Conservation (phyloP, 1,140 invertebrate genomes). For the Drosophila nikananu region DNA sequence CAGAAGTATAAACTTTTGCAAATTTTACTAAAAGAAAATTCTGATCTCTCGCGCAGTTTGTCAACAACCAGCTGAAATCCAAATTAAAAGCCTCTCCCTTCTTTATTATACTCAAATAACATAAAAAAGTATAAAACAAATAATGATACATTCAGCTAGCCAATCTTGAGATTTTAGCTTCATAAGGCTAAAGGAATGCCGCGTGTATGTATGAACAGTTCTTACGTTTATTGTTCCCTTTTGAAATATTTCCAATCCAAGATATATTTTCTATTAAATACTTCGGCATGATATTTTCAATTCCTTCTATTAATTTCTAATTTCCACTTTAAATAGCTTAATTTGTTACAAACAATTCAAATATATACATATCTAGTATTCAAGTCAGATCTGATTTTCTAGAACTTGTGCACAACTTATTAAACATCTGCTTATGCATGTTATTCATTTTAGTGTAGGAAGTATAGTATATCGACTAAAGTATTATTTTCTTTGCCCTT, state of each 20-base stretch:
- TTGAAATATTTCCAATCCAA: slow-evolving; percentile 22
- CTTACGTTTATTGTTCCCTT: slow-evolving; percentile 18
- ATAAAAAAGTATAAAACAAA: slow-evolving; percentile 29
- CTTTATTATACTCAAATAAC: slow-evolving; percentile 49
- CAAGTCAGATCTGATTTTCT: slow-evolving; percentile 6
- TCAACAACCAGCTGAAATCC: slow-evolving; percentile 72
- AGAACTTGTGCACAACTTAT: slow-evolving; percentile 12
- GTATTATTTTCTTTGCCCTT: not conserved
- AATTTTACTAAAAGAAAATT: slow-evolving; percentile 79
- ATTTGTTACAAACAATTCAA: not conserved
- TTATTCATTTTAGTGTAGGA: not conserved
- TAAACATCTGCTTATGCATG: slow-evolving; percentile 33
- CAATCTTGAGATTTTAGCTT: slow-evolving; percentile 17
- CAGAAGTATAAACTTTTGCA: slow-evolving; percentile 33
- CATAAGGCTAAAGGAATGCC: slow-evolving; percentile 39
- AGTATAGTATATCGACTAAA: not conserved
- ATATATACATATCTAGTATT: slow-evolving; percentile 19
- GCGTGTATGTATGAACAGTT: slow-evolving; percentile 67
- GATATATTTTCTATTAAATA: slow-evolving; percentile 24
- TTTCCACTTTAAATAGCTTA: slow-evolving; percentile 32
- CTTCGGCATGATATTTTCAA: slow-evolving; percentile 62
- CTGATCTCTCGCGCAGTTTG: slow-evolving; percentile 81
- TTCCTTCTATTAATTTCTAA: slow-evolving; percentile 38
- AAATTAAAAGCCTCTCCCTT: slow-evolving; percentile 57
- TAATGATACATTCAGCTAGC: slow-evolving; percentile 50